phyloP scores from a whole-genome alignment of 1,140 invertebrate species.

The Drosophila arawakana region DNA sequence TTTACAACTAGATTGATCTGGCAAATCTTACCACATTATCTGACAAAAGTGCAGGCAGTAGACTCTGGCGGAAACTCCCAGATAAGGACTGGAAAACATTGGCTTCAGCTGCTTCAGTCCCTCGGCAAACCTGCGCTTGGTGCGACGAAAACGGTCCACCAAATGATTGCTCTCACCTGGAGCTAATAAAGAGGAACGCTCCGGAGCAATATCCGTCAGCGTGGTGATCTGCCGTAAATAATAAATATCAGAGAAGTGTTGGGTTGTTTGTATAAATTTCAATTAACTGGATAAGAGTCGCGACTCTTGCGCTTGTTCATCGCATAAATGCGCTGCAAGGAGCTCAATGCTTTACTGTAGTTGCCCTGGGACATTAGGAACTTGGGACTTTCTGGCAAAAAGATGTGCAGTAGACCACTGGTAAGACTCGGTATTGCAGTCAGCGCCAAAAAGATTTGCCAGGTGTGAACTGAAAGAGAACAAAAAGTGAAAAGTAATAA shows the following conservation, averaged over 20 bases:
- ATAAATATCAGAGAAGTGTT: too few relatives aligned
- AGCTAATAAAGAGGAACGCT: slow-evolving; percentile 14
- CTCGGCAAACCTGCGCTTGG: slow-evolving; percentile 32
- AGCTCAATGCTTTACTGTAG: slow-evolving; percentile 86
- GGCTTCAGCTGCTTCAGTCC: slow-evolving; percentile 63
- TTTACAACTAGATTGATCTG: too few relatives aligned
- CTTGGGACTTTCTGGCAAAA: slow-evolving; percentile 92
- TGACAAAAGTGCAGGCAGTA: slow-evolving; percentile 72
- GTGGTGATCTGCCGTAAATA: slow-evolving; percentile 47
- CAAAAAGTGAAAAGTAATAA: not conserved
- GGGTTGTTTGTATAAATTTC: too few relatives aligned
- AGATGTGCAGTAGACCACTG: slow-evolving; percentile 87
- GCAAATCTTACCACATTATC: slow-evolving; percentile 53
- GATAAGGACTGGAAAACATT: slow-evolving; percentile 61
- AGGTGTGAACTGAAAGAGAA: slow-evolving; percentile 87
- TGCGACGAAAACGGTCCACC: slow-evolving; percentile 11
- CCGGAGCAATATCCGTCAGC: slow-evolving; percentile 46
- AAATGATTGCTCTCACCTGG: not conserved
- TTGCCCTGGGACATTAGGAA: slow-evolving; percentile 90
- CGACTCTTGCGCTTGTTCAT: slow-evolving; percentile 87
- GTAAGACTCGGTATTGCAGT: slow-evolving; percentile 88
- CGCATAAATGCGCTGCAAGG: slow-evolving; percentile 57
- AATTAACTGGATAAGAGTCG: slow-evolving; percentile 88
- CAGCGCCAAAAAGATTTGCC: slow-evolving; percentile 90
- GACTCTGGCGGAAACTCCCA: slow-evolving; percentile 50